Conservation (phyloP, 1,140 invertebrate genomes). For the Ooceraea biroi region DNA sequence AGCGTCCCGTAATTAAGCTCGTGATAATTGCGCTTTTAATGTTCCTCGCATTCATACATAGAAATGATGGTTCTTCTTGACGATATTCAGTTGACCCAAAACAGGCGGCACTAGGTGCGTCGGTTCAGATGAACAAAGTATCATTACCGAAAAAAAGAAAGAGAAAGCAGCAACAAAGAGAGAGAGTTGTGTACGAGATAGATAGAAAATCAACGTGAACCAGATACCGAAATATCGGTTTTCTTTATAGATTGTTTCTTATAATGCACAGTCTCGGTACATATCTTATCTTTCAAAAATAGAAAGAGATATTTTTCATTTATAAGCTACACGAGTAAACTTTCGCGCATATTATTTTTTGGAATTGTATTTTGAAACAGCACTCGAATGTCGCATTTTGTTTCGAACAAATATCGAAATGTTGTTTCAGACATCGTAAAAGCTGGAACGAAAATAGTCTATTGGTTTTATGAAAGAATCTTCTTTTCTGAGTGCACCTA, state of each 20-base stretch:
- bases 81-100: slow-evolving; percentile 43
- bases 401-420: slow-evolving; percentile 21
- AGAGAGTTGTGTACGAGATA: too few species aligned
- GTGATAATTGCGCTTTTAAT: slow-evolving; percentile 72
- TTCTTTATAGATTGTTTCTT: neutral
- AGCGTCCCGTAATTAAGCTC: slow-evolving; percentile 69
- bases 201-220: too few species aligned
- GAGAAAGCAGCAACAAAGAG: too few species aligned
- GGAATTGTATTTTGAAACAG: neutral
- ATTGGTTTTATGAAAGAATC: neutral
- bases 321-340: slow-evolving; percentile 2
- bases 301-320: slow-evolving; percentile 20
- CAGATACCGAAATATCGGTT: too few species aligned
- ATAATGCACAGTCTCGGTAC: neutral
- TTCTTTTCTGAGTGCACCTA: neutral
- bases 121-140: slow-evolving; percentile 54
- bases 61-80: neutral
- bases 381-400: neutral
- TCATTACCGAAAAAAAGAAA: slow-evolving; percentile 37
- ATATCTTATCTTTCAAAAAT: slow-evolving; percentile 7
- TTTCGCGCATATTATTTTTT: neutral
- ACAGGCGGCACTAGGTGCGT: slow-evolving; percentile 1
- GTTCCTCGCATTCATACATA: slow-evolving; percentile 14
- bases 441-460: neutral
- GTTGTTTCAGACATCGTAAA: slow-evolving; percentile 12